A percentile compares a stretch with the other conserved stretches of the same genome.
phyloP scores from a whole-genome alignment of 2,113 vertebrate genomes.

The Anarhynchus alexandrinus region DNA sequence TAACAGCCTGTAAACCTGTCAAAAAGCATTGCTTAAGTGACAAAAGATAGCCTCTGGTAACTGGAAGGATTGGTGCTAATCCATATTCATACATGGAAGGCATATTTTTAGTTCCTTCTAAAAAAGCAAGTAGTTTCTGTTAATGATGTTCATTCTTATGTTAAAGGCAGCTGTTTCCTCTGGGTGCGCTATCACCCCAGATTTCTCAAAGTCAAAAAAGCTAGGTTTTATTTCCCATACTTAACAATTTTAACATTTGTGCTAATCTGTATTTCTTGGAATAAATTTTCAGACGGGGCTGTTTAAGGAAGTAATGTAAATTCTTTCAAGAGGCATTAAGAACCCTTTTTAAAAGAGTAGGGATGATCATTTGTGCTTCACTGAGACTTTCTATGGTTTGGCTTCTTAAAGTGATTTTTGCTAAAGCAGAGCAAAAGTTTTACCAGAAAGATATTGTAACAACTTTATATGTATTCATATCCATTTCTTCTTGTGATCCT shows the following conservation, averaged over 20 bases:
- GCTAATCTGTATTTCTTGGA: neutral
- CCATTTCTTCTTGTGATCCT: neutral
- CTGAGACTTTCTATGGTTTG: neutral
- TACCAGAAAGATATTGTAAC: neutral
- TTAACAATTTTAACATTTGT: neutral
- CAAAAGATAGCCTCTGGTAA: constrained; percentile 58
- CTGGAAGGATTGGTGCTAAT: neutral
- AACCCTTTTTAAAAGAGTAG: neutral
- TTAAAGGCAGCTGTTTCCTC: neutral
- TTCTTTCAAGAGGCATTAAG: neutral
- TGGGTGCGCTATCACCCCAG: neutral
- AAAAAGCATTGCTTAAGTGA: constrained; percentile 67
- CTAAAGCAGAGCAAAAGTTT: neutral
- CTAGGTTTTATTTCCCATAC: neutral
- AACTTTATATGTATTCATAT: neutral
- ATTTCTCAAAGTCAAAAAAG: constrained; percentile 6
- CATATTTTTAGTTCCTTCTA: constrained; percentile 35
- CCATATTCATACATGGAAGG: constrained; percentile 13
- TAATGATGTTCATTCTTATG: neutral
- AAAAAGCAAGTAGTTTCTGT: constrained; percentile 16
- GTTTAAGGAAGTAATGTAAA: neutral
- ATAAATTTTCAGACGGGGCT: neutral
- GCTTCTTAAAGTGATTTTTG: neutral
- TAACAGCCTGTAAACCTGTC: constrained; percentile 76
- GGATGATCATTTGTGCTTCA: neutral